phyloP scores from a whole-genome alignment of 2,888 invertebrate species.

The Eupithecia subumbrata region DNA sequence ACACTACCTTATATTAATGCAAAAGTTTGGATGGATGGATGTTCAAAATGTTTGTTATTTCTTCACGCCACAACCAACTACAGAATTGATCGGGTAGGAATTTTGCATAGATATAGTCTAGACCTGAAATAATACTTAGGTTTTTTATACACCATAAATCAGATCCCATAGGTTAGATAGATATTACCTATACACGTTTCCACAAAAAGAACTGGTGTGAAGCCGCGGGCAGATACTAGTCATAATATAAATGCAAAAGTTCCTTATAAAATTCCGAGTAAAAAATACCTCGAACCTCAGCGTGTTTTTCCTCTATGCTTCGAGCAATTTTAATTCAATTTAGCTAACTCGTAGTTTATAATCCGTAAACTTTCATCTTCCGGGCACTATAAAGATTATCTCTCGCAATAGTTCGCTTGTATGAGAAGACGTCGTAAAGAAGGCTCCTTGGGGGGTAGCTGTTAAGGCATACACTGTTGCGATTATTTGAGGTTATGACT shows the following conservation, averaged over 20 bases:
- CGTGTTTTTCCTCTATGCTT: not conserved
- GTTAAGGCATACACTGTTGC: constrained; percentile 6
- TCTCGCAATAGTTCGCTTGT: constrained; percentile 44
- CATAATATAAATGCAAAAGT: not conserved
- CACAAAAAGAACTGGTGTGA: too few relatives aligned
- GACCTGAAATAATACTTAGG: too few relatives aligned
- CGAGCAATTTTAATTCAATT: constrained; percentile 32
- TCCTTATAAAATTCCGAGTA: constrained; percentile 11
- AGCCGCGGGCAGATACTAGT: too few relatives aligned
- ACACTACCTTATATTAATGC: too few relatives aligned
- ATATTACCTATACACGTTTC: too few relatives aligned
- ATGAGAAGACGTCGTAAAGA: constrained; percentile 47
- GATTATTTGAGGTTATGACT: not conserved
- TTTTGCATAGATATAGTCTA: too few relatives aligned
- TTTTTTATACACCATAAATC: too few relatives aligned
- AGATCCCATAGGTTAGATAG: too few relatives aligned
- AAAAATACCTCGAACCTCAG: constrained; percentile 15
- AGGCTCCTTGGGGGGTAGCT: constrained; percentile 25
- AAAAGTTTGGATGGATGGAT: too few relatives aligned
- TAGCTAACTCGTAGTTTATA: constrained; percentile 35
- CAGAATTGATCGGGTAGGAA: too few relatives aligned
- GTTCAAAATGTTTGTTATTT: too few relatives aligned
- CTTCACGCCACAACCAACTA: too few relatives aligned
- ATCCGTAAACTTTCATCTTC: constrained; percentile 42
- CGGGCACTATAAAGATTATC: constrained; percentile 33